Evolutionary conservation across 1,140 invertebrate species (phyloP).

Genomic region (Galleria mellonella): DNA sequence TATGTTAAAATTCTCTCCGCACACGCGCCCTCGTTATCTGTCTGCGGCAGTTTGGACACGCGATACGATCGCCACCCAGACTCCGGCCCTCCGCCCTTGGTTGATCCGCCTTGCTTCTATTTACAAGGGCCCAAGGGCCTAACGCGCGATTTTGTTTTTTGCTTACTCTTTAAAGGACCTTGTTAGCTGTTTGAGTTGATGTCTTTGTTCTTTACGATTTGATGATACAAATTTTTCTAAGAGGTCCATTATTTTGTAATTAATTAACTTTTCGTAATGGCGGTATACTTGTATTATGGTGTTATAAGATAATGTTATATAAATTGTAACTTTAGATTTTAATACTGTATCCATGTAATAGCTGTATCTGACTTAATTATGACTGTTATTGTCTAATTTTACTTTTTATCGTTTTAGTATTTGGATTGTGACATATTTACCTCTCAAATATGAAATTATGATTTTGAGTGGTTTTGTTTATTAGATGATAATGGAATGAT

Average conservation of each 20-base stretch:
- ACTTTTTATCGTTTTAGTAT: no score
- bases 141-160: conserved; percentile 32
- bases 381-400: no score
- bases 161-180: neutral
- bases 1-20: conserved; percentile 49
- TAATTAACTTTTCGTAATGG: neutral
- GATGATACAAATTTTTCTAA: conserved; percentile 2
- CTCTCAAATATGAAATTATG: no score
- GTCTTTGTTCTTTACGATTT: conserved; percentile 9
- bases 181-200: conserved; percentile 9
- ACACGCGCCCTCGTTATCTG: conserved; percentile 43
- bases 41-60: conserved; percentile 44
- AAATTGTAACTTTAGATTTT: no score
- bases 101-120: conserved; percentile 26
- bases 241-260: neutral
- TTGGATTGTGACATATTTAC: no score
- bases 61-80: conserved; percentile 37
- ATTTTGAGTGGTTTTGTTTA: no score
- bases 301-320: neutral
- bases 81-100: conserved; percentile 30
- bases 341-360: no score
- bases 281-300: neutral
- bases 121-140: conserved; percentile 28
- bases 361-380: no score
- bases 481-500: no score